A percentile compares a stretch with the other conserved stretches of the same genome.
These are phyloP conservation scores for Anhinga anhinga DNA, from an alignment of 2,113 vertebrate species.

Conservation along the genomic window DNA sequence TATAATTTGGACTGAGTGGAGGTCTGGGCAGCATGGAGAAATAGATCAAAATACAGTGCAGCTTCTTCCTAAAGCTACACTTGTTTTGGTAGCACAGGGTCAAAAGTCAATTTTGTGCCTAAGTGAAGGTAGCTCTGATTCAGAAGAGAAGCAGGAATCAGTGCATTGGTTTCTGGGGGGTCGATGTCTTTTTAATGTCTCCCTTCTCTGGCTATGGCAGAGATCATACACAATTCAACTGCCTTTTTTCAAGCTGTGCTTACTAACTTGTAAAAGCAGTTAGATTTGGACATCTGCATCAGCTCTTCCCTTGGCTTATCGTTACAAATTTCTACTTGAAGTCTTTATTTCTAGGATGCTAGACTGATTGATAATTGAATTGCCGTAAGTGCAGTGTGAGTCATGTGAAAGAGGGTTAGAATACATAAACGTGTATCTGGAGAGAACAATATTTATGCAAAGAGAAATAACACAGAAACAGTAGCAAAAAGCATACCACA, in stretches of 20 bases:
- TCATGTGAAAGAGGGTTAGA: background rate
- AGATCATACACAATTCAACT: background rate
- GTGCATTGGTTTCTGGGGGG: accelerated
- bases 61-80: background rate
- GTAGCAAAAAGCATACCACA: background rate
- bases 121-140: background rate
- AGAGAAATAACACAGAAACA: background rate
- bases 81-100: background rate
- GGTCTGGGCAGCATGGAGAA: accelerated
- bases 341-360: background rate
- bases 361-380: slow-evolving; percentile 24
- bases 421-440: background rate
- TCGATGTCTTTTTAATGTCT: background rate
- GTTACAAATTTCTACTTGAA: background rate
- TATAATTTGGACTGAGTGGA: background rate
- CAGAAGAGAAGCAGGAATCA: background rate
- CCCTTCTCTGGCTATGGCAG: background rate
- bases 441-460: background rate
- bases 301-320: background rate
- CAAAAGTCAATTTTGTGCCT: background rate
- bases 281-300: background rate
- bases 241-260: background rate
- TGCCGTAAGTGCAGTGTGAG: background rate
- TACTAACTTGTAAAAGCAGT: background rate
- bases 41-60: background rate